Evolutionary conservation across 1,140 invertebrate species (phyloP).

Genomic region (Gryon sp.): DNA sequence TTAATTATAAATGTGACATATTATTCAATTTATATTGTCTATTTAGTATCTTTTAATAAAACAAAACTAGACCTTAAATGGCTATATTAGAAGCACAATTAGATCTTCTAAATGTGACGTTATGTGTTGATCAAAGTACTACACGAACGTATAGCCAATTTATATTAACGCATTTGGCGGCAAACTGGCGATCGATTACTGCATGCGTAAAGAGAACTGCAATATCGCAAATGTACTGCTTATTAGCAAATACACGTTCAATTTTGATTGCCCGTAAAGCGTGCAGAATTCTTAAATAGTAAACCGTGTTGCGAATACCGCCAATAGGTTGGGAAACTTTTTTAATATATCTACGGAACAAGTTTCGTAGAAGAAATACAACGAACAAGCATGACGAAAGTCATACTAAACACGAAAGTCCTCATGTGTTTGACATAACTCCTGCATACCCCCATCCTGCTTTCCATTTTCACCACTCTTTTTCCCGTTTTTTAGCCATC

Average conservation of each 20-base stretch:
- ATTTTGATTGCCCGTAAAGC: slow-evolving; percentile 32
- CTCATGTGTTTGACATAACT: slow-evolving; percentile 58
- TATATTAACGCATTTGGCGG: slow-evolving; percentile 38
- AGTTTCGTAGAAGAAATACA: slow-evolving; percentile 52
- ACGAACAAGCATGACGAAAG: slow-evolving; percentile 38
- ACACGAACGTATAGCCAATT: slow-evolving; percentile 24
- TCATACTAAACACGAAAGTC: slow-evolving; percentile 47
- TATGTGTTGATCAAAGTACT: slow-evolving; percentile 6
- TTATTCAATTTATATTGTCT: too few relatives aligned
- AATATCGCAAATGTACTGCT: slow-evolving; percentile 30
- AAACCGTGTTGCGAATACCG: slow-evolving; percentile 17
- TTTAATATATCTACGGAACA: slow-evolving; percentile 56
- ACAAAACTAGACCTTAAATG: background rate
- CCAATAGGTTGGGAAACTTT: slow-evolving; percentile 54
- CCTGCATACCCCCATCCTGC: slow-evolving; percentile 31
- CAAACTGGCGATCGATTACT: slow-evolving; percentile 33
- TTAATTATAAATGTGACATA: too few relatives aligned
- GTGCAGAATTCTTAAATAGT: slow-evolving; percentile 45
- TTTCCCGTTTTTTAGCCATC: background rate
- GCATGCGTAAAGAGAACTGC: slow-evolving; percentile 32
- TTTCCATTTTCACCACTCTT: too few relatives aligned
- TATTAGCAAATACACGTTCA: slow-evolving; percentile 26
- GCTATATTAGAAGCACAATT: slow-evolving; percentile 9
- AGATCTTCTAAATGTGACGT: background rate
- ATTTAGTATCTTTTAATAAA: too few relatives aligned